Base-by-base conservation (phyloP, 1,140 invertebrate genomes). In the Trachymyrmex septentrionalis region DNA sequence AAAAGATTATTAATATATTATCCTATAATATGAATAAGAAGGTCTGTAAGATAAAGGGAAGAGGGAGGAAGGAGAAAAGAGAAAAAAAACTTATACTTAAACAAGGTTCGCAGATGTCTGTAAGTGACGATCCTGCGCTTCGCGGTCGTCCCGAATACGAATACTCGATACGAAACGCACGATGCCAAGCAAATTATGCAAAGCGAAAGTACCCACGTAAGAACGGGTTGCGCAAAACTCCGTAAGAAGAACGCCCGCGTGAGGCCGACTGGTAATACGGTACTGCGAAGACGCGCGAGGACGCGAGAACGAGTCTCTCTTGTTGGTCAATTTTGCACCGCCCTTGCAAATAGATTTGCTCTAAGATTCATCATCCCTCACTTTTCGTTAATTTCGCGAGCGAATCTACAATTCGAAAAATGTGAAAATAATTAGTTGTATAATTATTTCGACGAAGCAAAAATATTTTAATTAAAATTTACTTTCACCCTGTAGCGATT, bases 201-300 rank as follows among this genome's bases (percentile, higher is more conserved):
- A 91, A 91, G 90, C 90, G 90, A 91, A 91, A 91, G 90, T 91
- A 91, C 69, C 89, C 76, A 91, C 89, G 90, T 91, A 91, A 91
- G 89, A 88, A 80, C 59, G 78, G 59, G 80, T 91, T 91, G 90
- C 90, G 90, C 90, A 91, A 91, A 59, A 69, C 90, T 57, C 82
- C 87, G 87, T 90, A 91, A 90, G 89, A 90, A 90, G 89, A 90
- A 90, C 86, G 84, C 82, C 82, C 86, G 76, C 87, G 85, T 90
- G 89, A 90, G 88, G 89, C 80, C 76, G 86, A 34, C 75, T 77
- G 63, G 86, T 61, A 86, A 88, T 84, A 87, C 87, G 76, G 80
- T 87, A 72, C 63, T 73, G 72, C 77, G 82, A 82, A 71, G 64
- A 55, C 63, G 75, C 30, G 63, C 50, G 69, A 86, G 66, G 82